These are phyloP conservation scores for Timema podura DNA, from an alignment of 2,888 invertebrate genomes.

Conservation along the genomic window DNA sequence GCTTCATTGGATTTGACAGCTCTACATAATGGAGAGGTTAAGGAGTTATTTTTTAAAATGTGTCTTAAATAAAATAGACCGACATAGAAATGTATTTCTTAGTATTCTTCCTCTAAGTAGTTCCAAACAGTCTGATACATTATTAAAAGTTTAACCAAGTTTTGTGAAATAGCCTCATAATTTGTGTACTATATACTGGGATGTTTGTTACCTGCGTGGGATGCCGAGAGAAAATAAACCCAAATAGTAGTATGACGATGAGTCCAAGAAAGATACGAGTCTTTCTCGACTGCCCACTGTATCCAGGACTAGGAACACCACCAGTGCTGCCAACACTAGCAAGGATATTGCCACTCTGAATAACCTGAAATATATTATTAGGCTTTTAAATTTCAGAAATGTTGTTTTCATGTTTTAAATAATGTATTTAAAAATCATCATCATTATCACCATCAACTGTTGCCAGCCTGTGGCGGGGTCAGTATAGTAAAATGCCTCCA, in stretches of 20 bases:
- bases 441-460: no score
- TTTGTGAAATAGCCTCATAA: not conserved
- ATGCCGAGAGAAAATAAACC: constrained; percentile 61
- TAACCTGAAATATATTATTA: constrained; percentile 43
- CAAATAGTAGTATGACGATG: constrained; percentile 55
- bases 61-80: no score
- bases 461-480: no score
- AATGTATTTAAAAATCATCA: not conserved
- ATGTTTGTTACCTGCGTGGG: constrained; percentile 47
- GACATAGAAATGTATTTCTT: not conserved
- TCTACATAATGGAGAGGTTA: no score
- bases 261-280: constrained; percentile 68
- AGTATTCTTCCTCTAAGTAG: not conserved
- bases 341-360: constrained; percentile 43
- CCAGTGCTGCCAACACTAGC: constrained; percentile 49
- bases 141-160: not conserved
- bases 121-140: not conserved
- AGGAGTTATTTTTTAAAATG: no score
- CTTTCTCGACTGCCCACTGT: constrained; percentile 55
- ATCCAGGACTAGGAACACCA: constrained; percentile 61
- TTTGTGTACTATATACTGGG: not conserved
- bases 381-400: no score
- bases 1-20: no score
- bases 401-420: no score
- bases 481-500: no score